These are phyloP conservation scores for Steatornis caripensis DNA, from an alignment of 2,113 vertebrate genomes.

Conservation along the genomic window DNA sequence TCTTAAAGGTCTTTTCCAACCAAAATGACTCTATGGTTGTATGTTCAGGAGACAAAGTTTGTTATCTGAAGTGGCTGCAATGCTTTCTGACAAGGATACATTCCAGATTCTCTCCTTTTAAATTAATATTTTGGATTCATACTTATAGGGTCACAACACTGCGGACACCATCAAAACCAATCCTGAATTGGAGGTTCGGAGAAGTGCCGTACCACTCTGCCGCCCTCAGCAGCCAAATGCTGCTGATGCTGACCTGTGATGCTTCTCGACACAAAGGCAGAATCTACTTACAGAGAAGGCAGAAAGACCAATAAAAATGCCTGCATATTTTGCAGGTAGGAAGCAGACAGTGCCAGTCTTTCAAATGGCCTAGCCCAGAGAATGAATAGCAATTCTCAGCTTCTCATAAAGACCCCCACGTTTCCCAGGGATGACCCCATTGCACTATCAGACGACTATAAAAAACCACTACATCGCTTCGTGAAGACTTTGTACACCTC, in stretches of 20 bases:
- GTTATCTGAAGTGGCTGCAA: not conserved
- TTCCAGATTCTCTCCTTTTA: not conserved
- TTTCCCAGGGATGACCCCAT: not conserved
- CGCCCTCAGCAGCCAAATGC: accelerated
- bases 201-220: not conserved
- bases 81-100: not conserved
- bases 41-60: not conserved
- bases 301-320: not conserved
- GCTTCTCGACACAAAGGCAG: not conserved
- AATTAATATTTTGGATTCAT: not conserved
- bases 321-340: not conserved
- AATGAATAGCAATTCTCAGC: not conserved
- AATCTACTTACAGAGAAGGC: not conserved
- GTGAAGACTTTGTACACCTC: not conserved
- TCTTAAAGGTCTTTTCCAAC: no score
- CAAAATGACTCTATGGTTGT: no score
- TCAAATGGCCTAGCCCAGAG: not conserved
- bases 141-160: not conserved
- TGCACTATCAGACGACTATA: not conserved
- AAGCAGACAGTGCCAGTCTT: not conserved
- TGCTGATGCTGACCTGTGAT: accelerated
- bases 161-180: not conserved
- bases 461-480: not conserved
- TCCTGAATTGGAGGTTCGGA: not conserved
- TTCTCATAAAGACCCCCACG: not conserved